These are phyloP conservation scores for Resseliella maxima DNA, from an alignment of 2,888 invertebrate species.

Conservation along the genomic window DNA sequence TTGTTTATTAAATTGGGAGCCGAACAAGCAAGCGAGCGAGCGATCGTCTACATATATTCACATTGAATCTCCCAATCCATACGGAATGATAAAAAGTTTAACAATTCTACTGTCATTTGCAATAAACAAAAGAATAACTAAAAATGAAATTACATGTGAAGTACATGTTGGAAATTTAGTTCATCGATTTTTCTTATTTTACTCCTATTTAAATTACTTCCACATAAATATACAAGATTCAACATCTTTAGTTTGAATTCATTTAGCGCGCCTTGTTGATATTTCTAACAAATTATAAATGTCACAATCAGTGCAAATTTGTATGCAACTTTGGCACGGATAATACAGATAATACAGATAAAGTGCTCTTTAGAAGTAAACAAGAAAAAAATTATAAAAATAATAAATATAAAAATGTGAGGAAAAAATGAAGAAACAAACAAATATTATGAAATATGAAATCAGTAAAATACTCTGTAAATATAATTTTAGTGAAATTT, in stretches of 20 bases:
- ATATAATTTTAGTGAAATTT: constrained; percentile 46
- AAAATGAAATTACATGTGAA: background rate
- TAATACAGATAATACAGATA: background rate
- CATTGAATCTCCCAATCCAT: background rate
- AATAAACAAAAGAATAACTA: background rate
- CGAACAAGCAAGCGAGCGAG: no score
- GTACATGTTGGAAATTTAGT: background rate
- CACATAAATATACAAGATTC: no score
- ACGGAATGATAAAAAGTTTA: background rate
- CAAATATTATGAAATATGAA: background rate
- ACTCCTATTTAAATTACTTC: no score
- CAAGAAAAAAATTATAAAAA: background rate
- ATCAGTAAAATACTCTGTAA: constrained; percentile 23
- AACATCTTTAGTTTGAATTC: no score
- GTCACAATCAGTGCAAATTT: background rate
- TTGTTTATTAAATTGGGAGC: no score
- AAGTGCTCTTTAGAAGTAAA: background rate
- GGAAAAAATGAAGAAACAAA: constrained; percentile 6
- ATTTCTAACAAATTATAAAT: background rate
- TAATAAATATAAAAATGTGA: background rate
- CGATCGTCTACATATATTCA: no score
- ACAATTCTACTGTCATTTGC: background rate
- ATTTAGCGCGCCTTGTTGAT: no score
- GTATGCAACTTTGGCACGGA: background rate
- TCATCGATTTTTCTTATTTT: background rate